Base-by-base conservation (phyloP, 2,797 vertebrate species). In the Labeo calbasu region DNA sequence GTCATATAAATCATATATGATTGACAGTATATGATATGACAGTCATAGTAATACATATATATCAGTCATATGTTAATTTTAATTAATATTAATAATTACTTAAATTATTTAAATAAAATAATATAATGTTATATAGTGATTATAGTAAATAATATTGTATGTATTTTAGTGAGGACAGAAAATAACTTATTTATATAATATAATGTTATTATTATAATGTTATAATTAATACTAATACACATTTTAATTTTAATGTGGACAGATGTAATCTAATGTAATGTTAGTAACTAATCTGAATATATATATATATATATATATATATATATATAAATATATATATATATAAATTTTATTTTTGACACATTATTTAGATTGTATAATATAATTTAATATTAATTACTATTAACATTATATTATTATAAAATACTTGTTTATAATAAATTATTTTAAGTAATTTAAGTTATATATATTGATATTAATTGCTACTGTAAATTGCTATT, bases 391-490 rank as follows among this genome's bases (percentile, higher is more conserved):
- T 65, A 68, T 68, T 12, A 11, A 12, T 40, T 66, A 3, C 61
- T 65, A 9, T 19, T 57, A 10, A 21, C 8, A 57, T n/a, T 57
- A 2, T 53, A 9, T 15, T 2, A 25, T 25, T 14, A 28, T 14
- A 63, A 63, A 63, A 63, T 25, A 7, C 5, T 25, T 40, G 6
- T 6, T 40, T 40, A 40, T 40, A 40, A 40, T 40, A 7, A 6
- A 59, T 59, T 68, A 11, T 32, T 3, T 14, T 8, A 36, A 66
- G 32, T 11, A 48, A 70, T 46, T 21, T 1, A 48, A 71, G n/a
- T 71, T n/a, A n/a, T n/a, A n/a, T n/a, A n/a, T n/a, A n/a, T n/a
- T 3, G n/a, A 70, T 70, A 71, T 48, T 48, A 71, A 9, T 71
- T 15, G 25, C n/a, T 17, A 71, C 69, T 63, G 23, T 14, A 1